phyloP scores from a whole-genome alignment of 1,140 invertebrate genomes.

The Polypedilum vanderplanki region DNA sequence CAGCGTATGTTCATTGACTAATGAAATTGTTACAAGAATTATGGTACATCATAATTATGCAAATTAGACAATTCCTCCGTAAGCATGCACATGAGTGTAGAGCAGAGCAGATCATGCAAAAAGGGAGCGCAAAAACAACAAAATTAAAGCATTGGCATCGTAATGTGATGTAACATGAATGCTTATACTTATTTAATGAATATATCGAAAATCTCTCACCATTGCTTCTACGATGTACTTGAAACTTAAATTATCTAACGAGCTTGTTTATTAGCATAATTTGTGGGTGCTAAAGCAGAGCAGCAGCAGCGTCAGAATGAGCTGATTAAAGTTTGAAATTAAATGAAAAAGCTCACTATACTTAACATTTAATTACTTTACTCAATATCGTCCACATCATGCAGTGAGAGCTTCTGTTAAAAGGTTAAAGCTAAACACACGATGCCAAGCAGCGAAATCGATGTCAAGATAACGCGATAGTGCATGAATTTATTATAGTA shows the following conservation, averaged over 20 bases:
- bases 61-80: conserved; percentile 9
- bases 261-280: conserved; percentile 26
- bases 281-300: conserved; percentile 17
- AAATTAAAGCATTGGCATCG: not conserved
- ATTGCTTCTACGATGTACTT: not conserved
- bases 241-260: conserved; percentile 24
- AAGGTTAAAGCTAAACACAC: too few species aligned
- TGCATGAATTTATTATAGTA: too few species aligned
- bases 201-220: not conserved
- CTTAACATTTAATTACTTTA: too few species aligned
- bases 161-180: conserved; percentile 5
- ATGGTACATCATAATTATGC: conserved; percentile 27
- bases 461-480: too few species aligned
- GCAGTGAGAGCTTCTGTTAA: too few species aligned
- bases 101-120: not conserved
- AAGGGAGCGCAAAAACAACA: conserved; percentile 20
- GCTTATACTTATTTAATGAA: not conserved
- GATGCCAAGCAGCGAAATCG: too few species aligned
- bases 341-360: not conserved
- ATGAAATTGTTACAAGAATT: conserved; percentile 23
- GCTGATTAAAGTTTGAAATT: conserved; percentile 10
- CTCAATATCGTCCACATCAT: too few species aligned
- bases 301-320: not conserved
- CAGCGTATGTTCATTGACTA: not conserved
- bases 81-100: not conserved